Base-by-base conservation (phyloP, 2,797 vertebrate species). In the Tenualosa thibaudeaui region DNA sequence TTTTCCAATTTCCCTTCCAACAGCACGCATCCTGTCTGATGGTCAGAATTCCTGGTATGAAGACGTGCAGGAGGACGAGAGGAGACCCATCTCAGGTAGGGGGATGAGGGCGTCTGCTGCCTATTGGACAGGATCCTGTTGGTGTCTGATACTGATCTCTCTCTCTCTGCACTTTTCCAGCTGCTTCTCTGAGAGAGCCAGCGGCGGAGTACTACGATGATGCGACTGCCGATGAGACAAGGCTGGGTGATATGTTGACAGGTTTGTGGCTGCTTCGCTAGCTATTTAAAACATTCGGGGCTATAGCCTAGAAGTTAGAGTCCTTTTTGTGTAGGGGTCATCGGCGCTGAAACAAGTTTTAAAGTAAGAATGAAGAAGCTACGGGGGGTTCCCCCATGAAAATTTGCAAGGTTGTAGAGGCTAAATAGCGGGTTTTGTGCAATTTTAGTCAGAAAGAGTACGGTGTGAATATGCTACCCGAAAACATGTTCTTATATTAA, bases 1-100 rank as follows among this genome's bases (percentile, higher is more conserved):
- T 3, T 37, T 68, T 26, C 26, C 9, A 7, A 31, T 68, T 68
- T 68, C 37, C 26, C 26, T 12, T 71, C 65, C 37, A 8, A 4
- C 65, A 71, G 65, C 9, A 10, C 65, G 31, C 31, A 2, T 71
- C 65, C 31, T 5, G 6, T 71, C 65, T 40, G 65, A 37, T 5
- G 65, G 26, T 71, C 31, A 71, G 12, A 71, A 37, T 26, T 71
- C 65, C 10, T 37, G 26, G 26, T 71, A 71, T 15, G 65, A 71
- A 37, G 65, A 71, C 65, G 65, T 37, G 65, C 24, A 37, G 65
- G 65, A 71, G 65, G 65, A 71, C 17, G 65, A 71, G 15, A 71
- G 65, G 26, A 37, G 65, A 37, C 13, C 65, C 65, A 17, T 71
- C 31, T 37, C 26, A 37, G 65, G 65, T 71, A 5, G 24, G 62